Evolutionary conservation across 2,113 vertebrate genomes (phyloP).

Genomic region (Notothenia rossii): DNA sequence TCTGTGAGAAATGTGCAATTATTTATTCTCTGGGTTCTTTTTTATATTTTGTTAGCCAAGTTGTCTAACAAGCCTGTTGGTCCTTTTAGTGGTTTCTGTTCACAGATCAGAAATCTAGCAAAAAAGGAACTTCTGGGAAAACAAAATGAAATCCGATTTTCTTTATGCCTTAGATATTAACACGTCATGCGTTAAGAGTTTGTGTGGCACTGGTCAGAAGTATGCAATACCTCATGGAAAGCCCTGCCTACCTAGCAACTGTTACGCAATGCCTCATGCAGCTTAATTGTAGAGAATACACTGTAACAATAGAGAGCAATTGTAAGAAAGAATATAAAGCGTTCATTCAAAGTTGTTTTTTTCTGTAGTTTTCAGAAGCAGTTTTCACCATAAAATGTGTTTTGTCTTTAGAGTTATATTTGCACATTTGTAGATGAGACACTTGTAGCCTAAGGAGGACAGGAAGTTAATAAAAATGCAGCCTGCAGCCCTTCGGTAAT

Average conservation of each 20-base stretch:
- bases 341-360: slow-evolving; percentile 3
- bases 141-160: neutral
- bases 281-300: slow-evolving; percentile 48
- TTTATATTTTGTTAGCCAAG: slow-evolving; percentile 1
- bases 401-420: slow-evolving; percentile 55
- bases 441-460: slow-evolving; percentile 45
- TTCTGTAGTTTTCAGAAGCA: slow-evolving; percentile 15
- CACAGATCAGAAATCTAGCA: slow-evolving; percentile 2
- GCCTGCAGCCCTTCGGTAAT: neutral
- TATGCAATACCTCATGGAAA: slow-evolving; percentile 76
- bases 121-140: slow-evolving; percentile 9
- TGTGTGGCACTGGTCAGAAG: slow-evolving; percentile 59
- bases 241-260: slow-evolving; percentile 62
- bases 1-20: slow-evolving; percentile 49
- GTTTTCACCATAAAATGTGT: slow-evolving; percentile 27
- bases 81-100: slow-evolving; percentile 8
- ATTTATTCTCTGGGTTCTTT: neutral
- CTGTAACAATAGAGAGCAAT: slow-evolving; percentile 41
- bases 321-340: slow-evolving; percentile 15
- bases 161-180: slow-evolving; percentile 43
- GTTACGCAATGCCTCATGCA: slow-evolving; percentile 62
- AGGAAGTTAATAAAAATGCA: slow-evolving; percentile 23
- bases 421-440: slow-evolving; percentile 60
- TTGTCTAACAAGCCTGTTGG: slow-evolving; percentile 26
- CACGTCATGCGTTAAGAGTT: slow-evolving; percentile 34